phyloP scores from a whole-genome alignment of 2,797 vertebrate species.

The Acridotheres tristis region DNA sequence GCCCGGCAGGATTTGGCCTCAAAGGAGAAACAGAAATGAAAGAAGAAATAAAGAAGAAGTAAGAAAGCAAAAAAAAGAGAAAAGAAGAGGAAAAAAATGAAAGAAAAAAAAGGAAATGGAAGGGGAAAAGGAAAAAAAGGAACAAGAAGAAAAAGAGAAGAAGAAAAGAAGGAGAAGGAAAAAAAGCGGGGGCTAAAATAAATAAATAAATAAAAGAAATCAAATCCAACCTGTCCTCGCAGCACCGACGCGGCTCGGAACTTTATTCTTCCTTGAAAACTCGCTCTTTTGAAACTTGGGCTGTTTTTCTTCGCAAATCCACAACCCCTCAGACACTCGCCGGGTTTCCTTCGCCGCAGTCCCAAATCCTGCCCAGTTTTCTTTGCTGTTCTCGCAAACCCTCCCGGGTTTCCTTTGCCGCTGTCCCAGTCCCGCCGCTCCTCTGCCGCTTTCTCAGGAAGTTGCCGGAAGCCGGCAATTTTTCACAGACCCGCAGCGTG shows the following conservation, averaged over 20 bases:
- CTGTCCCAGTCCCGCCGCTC: background rate
- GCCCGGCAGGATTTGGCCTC: background rate
- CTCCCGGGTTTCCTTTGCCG: background rate
- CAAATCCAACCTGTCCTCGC: background rate
- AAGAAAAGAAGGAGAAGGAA: background rate
- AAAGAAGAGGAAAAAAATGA: too few species aligned
- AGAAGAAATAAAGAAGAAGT: background rate
- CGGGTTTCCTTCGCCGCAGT: background rate
- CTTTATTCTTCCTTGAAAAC: background rate
- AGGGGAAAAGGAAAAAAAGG: too few species aligned
- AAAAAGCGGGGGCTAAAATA: too few species aligned
- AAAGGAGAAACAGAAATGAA: background rate
- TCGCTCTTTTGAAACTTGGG: background rate
- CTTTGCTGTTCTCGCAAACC: background rate
- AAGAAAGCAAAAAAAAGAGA: fast-evolving
- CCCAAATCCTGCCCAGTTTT: background rate
- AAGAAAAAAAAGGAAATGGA: too few species aligned
- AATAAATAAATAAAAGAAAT: background rate
- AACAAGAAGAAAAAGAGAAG: fast-evolving
- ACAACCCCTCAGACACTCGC: background rate
- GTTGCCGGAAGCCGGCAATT: too few species aligned
- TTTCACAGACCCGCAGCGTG: background rate
- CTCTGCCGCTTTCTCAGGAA: background rate
- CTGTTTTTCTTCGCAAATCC: background rate
- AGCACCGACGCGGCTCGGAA: background rate